Base-by-base conservation (phyloP, 2,113 vertebrate species). In the Laterallus jamaicensis region DNA sequence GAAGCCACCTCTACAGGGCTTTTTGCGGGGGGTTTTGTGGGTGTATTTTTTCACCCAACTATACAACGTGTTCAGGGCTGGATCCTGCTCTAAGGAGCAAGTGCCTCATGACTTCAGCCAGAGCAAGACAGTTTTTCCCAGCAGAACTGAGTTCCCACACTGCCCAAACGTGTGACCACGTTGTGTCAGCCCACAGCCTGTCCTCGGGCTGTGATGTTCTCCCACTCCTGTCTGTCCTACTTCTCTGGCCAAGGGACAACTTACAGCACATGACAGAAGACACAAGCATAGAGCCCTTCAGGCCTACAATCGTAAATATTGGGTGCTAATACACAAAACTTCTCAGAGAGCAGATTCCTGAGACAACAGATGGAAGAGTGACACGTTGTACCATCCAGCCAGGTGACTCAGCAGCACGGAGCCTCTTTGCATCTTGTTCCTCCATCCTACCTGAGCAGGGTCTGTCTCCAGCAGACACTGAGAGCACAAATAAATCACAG, bases 1-100 rank as follows among this genome's bases (percentile, higher is more conserved):
- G 8, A 44, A 56, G 11, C 7, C 20, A 6, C 26, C 32, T 3
- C 12, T 37, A 15, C 39, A 1, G 0, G 18, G 42, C n/a, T 44
- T 93, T 66, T 31, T 42, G 15, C 9, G 6, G 44, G 44, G 16
- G 9, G 1, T 35, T 77, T 49, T 25, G 24, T 50, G 21, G 50
- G 50, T 52, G 24, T 52, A 13, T 25, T 52, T 70, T 66, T 47
- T 17, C 20, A 47, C 9, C 3, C 49, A 37, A 60, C 18, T 44
- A 21, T 3, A 10, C 28, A 26, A 39, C 0, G 1, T 1, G 0
- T 35, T 49, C 55, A n/a, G 68, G 39, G 44, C 7, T 62, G 50
- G 44, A 67, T 58, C 63, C 32, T 5, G 13, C 59, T 84, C 56
- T 40, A 20, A 18, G 4, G 32, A 29, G 21, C 35, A 60, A 4